Base-by-base conservation (phyloP, 2,797 vertebrate genomes). In the Carcharodon carcharias region DNA sequence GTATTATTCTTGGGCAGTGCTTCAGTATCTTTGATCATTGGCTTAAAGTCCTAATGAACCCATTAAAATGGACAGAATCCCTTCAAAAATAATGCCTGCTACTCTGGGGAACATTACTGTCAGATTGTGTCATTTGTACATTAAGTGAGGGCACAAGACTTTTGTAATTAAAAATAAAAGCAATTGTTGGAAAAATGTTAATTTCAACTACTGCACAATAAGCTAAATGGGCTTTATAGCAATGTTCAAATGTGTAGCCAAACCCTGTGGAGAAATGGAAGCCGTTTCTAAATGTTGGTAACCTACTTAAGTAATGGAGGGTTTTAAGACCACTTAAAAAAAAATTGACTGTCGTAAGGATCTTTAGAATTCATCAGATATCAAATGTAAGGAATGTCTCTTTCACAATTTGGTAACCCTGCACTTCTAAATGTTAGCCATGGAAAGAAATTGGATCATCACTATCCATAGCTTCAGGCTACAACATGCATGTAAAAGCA, bases 151-250 rank as follows among this genome's bases (percentile, higher is more conserved):
- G 45, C 11, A 73, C 54, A 45, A 54, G 45, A 54, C 14, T 56
- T 71, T 95, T 95, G 94, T 73, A 73, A 95, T 56, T 93, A 65
- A 65, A 77, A 95, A 95, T 95, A 95, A 77, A 95, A 95, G 50
- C 69, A 95, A 58, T 31, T 35, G 4, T 95, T 95, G 12, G 65
- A 54, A 54, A 71, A 31, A 45, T 95, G 54, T n/a, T 91, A 67
- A 91, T 69, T 77, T 54, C 50, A 77, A 9, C 69, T 77, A 14
- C 45, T 58, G 69, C 31, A 54, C 5, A 95, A 56, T 95, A 69
- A 73, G 69, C 45, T 69, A 45, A 54, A 31, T 71, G 45, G 65
- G 45, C 28, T 54, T 95, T 56, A 54, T 14, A 71, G 23, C 11
- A 54, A 50, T 4, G 40, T 54, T 95, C 31, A 50, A 69, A 2